Percentiles rank a stretch among this genome's conserved stretches.
Conservation (phyloP, 1,140 invertebrate genomes). For the Zaprionus taronus region DNA sequence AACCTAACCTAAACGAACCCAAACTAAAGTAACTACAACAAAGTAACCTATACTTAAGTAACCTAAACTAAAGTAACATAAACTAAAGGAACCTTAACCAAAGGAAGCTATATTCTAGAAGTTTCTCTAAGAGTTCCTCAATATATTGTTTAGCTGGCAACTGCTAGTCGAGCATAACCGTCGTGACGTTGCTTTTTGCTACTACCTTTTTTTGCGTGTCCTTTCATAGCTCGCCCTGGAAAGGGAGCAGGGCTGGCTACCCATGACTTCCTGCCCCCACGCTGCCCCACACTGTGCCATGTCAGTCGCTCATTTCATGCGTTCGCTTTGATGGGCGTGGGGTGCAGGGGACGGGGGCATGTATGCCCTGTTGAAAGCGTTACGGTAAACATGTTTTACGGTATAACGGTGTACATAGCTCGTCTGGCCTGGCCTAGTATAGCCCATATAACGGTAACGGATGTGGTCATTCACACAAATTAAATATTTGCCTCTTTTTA, state of each 20-base stretch:
- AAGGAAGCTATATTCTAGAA: no score
- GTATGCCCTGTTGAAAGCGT: conserved; percentile 36
- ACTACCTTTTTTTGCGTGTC: conserved; percentile 19
- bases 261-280: neutral
- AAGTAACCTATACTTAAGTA: no score
- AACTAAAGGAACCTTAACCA: no score
- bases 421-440: neutral
- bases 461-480: conserved; percentile 74
- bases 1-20: no score
- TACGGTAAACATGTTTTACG: conserved; percentile 53
- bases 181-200: neutral
- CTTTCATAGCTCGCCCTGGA: neutral
- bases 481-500: conserved; percentile 68
- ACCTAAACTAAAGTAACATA: no score
- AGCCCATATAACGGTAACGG: conserved; percentile 39
- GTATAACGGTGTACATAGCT: conserved; percentile 28
- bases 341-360: neutral
- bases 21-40: no score
- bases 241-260: neutral
- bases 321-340: conserved; percentile 22
- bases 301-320: conserved; percentile 59
- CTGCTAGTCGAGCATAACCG: conserved; percentile 5
- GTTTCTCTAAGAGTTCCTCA: no score
- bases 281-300: conserved; percentile 27
- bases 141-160: neutral